Base-by-base conservation (phyloP, 1,140 invertebrate species). In the Asobara japonica region DNA sequence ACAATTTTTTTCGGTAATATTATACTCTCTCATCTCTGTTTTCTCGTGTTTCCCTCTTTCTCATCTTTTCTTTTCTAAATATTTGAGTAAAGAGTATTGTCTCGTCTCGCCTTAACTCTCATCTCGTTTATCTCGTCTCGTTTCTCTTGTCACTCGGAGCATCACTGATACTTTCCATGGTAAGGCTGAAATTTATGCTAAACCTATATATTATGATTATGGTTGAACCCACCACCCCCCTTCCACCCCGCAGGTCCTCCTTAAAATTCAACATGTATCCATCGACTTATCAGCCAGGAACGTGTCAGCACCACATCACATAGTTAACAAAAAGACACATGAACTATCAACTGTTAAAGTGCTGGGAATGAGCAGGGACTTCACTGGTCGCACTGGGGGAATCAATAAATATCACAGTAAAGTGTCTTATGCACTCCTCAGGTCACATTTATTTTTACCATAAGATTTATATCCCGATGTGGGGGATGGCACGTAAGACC, bases 251-350 rank as follows among this genome's bases (percentile, higher is more conserved):
- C n/a, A 11, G 41, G n/a, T 45, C 41, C 41, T 45, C 41, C 41
- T 45, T 45, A 45, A 45, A 45, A 45, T 45, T 45, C 41, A 45
- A 45, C 41, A 45, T 45, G 41, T 45, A 45, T 45, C 41, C 41
- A 45, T 45, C 41, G 41, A 45, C 36, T 38, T 45, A 16, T 45
- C 41, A 45, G n/a, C 41, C 41, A 18, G n/a, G 6, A 16, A 5
- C 41, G 11, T 16, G 41, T 45, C 6, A 45, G n/a, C 41, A 16
- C 13, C 41, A 45, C 41, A 45, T 45, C 41, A 45, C 41, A 45
- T 33, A 33, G 11, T 33, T 33, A 33, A 45, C 3, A 41, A 13
- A 41, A 41, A 41, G 16, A 41, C 10, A 41, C n/a, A 45, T 4
- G 18, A 13, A 33, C 4, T 11, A 33, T 6, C 31, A 33, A 33